phyloP scores from a whole-genome alignment of 2,888 invertebrate genomes.

The Adelognathus sp. region DNA sequence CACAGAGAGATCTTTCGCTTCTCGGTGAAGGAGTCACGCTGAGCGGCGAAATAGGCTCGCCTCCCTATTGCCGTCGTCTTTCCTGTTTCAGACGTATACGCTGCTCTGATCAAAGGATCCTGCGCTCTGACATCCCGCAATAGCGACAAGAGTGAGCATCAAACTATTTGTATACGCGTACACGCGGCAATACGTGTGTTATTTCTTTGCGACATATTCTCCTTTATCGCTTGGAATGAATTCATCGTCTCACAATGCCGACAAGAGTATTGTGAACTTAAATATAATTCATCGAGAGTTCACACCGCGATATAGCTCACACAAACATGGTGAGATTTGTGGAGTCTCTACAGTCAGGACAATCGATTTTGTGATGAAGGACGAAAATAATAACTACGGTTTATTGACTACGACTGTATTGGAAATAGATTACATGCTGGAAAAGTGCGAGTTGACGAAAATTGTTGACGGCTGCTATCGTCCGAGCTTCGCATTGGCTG shows the following conservation, averaged over 20 bases:
- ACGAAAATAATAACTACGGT: too few relatives aligned
- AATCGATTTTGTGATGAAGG: too few relatives aligned
- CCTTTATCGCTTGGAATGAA: not conserved
- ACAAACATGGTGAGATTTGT: too few relatives aligned
- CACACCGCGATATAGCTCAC: too few relatives aligned
- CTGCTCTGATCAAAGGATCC: conserved; percentile 41
- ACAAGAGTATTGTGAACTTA: too few relatives aligned
- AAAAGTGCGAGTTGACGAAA: too few relatives aligned
- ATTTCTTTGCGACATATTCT: not conserved
- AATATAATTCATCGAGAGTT: too few relatives aligned
- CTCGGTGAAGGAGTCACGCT: conserved; percentile 27
- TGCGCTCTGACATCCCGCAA: conserved; percentile 26
- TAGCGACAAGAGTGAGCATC: conserved; percentile 10
- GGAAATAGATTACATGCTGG: too few relatives aligned
- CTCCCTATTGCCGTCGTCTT: conserved; percentile 20
- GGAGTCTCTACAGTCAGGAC: too few relatives aligned
- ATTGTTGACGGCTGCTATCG: too few relatives aligned
- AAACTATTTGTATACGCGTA: conserved; percentile 4
- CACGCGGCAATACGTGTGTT: not conserved
- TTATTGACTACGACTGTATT: too few relatives aligned
- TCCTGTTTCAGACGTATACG: conserved; percentile 11
- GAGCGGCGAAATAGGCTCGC: conserved; percentile 46
- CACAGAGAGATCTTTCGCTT: conserved; percentile 9
- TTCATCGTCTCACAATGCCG: not conserved
- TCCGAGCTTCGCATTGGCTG: too few relatives aligned